Evolutionary conservation across 1,140 invertebrate species (phyloP).

Genomic region (Hetaerina americana): DNA sequence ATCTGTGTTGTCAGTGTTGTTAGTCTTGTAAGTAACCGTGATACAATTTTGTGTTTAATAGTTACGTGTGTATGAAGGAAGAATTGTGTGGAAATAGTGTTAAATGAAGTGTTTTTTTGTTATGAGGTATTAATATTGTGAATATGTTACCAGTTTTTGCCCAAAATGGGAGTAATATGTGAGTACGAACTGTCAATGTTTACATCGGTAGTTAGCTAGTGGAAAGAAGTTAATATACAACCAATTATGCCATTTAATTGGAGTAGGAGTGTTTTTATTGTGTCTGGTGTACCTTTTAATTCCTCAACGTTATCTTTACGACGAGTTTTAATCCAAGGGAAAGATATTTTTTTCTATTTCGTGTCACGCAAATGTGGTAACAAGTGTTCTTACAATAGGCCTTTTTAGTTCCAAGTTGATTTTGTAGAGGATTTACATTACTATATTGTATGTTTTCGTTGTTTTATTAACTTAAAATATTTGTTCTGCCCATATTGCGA

Average conservation of each 20-base stretch:
- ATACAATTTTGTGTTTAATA: constrained; percentile 8
- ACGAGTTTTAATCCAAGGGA: neutral
- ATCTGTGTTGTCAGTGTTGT: constrained; percentile 57
- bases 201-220: constrained; percentile 24
- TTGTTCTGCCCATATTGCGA: too few relatives aligned
- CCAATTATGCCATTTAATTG: neutral
- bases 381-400: neutral
- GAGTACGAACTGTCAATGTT: constrained; percentile 26
- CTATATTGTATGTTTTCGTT: too few relatives aligned
- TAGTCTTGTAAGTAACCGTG: constrained; percentile 37
- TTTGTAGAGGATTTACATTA: too few relatives aligned
- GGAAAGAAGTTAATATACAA: neutral
- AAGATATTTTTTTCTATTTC: neutral
- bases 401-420: too few relatives aligned
- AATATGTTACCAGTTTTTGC: neutral
- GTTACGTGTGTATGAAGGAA: neutral
- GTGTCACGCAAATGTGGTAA: neutral
- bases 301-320: too few relatives aligned
- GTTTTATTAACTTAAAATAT: too few relatives aligned
- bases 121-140: neutral
- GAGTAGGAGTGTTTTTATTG: neutral
- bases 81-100: neutral
- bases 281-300: neutral
- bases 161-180: constrained; percentile 4
- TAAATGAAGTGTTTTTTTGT: neutral